Evolutionary conservation across 2,888 invertebrate genomes (phyloP).

Genomic region (Exephanes ischioxanthus): DNA sequence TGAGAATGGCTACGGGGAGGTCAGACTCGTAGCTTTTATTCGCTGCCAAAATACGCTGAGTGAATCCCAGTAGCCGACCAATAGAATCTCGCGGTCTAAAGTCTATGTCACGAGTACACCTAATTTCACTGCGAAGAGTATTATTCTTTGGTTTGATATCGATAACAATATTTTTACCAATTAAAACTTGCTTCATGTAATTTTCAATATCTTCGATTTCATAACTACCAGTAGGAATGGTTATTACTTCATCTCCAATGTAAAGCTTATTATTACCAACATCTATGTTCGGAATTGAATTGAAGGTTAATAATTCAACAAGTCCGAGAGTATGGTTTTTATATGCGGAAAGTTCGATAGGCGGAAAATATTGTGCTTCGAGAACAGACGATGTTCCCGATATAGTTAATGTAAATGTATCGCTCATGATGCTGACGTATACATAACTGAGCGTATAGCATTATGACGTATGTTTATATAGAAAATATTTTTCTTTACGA

Average conservation of each 20-base stretch:
- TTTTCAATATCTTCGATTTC: constrained; percentile 77
- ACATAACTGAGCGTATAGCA: background rate
- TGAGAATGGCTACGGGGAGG: constrained; percentile 77
- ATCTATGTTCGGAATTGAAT: constrained; percentile 80
- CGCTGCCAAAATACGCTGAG: constrained; percentile 45
- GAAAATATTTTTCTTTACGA: constrained; percentile 30
- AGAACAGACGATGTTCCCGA: constrained; percentile 72
- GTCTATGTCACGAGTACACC: constrained; percentile 62
- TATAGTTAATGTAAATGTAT: constrained; percentile 75
- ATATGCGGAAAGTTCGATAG: constrained; percentile 71
- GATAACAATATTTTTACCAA: constrained; percentile 27
- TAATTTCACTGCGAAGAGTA: constrained; percentile 73
- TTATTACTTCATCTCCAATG: constrained; percentile 65
- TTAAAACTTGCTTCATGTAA: constrained; percentile 64
- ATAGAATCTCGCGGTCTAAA: constrained; percentile 62
- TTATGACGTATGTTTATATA: constrained; percentile 25
- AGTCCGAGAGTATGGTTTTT: constrained; percentile 76
- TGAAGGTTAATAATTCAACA: constrained; percentile 75
- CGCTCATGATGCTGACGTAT: constrained; percentile 46
- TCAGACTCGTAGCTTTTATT: constrained; percentile 73
- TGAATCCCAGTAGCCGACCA: constrained; percentile 75
- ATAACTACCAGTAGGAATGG: constrained; percentile 77
- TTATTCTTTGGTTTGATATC: constrained; percentile 74
- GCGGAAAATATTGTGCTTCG: constrained; percentile 72
- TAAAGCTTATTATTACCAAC: constrained; percentile 71